A percentile compares a stretch with the other conserved stretches of the same genome.
Conservation (phyloP, 2,888 invertebrate genomes). For the Melinaea marsaeus region DNA sequence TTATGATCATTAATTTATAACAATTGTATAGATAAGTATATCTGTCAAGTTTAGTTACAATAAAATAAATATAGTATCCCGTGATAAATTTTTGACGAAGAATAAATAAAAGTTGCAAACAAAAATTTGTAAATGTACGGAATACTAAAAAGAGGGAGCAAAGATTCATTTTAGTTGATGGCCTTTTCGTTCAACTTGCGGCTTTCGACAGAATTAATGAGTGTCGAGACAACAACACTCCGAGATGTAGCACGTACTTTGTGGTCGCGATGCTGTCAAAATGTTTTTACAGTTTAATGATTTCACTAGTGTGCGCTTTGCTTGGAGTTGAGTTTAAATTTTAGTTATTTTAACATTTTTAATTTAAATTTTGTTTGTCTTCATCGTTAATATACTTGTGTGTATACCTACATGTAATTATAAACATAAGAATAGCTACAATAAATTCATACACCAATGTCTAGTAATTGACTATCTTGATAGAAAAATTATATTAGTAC, state of each 20-base stretch:
- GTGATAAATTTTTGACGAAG: no score
- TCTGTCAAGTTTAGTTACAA: no score
- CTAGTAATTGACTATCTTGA: no score
- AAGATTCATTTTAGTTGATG: constrained; percentile 18
- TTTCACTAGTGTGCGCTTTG: neutral
- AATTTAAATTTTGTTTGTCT: neutral
- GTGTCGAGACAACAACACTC: constrained; percentile 28
- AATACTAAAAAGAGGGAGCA: neutral
- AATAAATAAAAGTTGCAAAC: no score
- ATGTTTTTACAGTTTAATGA: neutral
- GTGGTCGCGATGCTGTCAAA: constrained; percentile 5
- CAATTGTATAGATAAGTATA: no score
- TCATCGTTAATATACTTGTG: no score
- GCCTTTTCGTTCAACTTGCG: constrained; percentile 19
- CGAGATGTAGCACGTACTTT: constrained; percentile 25
- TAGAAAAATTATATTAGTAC: no score
- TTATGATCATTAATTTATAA: no score
- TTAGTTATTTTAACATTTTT: neutral
- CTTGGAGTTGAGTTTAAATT: neutral
- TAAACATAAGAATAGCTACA: no score
- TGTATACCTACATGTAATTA: no score
- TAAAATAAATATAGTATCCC: no score
- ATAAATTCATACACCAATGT: no score
- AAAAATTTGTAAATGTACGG: neutral
- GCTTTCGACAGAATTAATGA: constrained; percentile 31